Percentiles rank a stretch among this genome's conserved stretches.
phyloP scores from a whole-genome alignment of 2,888 invertebrate genomes.

The Beris morrisii region DNA sequence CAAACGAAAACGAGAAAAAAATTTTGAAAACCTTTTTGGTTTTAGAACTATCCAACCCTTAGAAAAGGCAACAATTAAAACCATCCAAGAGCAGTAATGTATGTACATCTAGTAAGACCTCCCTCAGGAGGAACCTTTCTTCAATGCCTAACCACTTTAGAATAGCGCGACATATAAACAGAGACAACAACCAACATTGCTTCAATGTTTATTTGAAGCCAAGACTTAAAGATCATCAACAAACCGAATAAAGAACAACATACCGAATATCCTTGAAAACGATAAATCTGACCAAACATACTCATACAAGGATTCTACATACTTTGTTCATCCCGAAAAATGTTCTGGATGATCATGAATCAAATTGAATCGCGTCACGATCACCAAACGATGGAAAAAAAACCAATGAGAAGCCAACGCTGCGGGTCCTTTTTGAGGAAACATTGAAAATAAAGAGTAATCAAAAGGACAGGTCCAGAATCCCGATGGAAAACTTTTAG shows the following conservation, averaged over 20 bases:
- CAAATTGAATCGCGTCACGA: conserved; percentile 4
- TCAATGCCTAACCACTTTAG: not conserved
- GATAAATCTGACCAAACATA: conserved; percentile 7
- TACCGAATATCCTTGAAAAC: not conserved
- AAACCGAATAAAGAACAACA: not conserved
- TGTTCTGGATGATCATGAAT: conserved; percentile 18
- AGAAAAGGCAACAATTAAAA: too few relatives aligned
- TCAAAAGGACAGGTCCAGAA: too few relatives aligned
- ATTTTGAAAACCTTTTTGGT: too few relatives aligned
- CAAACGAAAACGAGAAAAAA: too few relatives aligned
- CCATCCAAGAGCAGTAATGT: too few relatives aligned
- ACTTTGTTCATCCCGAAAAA: not conserved
- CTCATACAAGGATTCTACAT: not conserved
- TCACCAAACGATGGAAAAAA: too few relatives aligned
- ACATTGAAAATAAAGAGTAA: too few relatives aligned
- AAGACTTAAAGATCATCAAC: conserved; percentile 9
- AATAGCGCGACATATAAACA: conserved; percentile 9
- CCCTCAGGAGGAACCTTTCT: conserved; percentile 14
- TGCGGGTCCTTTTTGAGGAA: too few relatives aligned
- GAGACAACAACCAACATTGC: conserved; percentile 9
- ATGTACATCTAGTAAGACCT: conserved; percentile 3
- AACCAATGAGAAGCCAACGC: too few relatives aligned
- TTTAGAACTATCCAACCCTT: too few relatives aligned
- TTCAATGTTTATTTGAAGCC: conserved; percentile 17
- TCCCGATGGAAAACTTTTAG: too few relatives aligned